These are phyloP conservation scores for Lycaena phlaeas DNA, from an alignment of 2,888 invertebrate species.

Conservation along the genomic window DNA sequence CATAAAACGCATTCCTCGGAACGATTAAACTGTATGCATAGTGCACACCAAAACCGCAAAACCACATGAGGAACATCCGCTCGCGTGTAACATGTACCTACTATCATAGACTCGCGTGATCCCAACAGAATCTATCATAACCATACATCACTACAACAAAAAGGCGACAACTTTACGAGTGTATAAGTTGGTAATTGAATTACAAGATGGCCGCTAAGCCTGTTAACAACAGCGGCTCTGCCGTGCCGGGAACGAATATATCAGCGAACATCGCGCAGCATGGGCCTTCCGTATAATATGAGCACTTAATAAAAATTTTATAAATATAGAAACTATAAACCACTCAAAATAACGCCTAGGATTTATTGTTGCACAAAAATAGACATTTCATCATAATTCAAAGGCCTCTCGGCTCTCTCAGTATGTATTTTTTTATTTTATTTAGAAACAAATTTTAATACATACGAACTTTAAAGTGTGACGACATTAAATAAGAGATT, in stretches of 20 bases:
- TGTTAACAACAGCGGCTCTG: constrained; percentile 18
- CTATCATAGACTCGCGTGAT: background rate
- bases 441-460: too few species aligned
- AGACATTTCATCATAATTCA: too few species aligned
- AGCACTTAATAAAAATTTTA: constrained; percentile 16
- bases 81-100: background rate
- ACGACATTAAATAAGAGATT: too few species aligned
- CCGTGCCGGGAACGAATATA: constrained; percentile 25
- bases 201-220: constrained; percentile 18
- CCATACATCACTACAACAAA: background rate
- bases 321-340: constrained; percentile 1
- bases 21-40: too few species aligned
- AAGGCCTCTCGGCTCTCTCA: too few species aligned
- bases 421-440: too few species aligned
- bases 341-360: constrained; percentile 2
- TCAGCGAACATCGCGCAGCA: constrained; percentile 20
- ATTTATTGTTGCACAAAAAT: background rate
- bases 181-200: constrained; percentile 22
- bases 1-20: too few species aligned
- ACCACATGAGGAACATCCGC: background rate
- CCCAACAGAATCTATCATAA: background rate
- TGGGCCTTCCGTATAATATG: constrained; percentile 16
- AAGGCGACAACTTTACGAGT: constrained; percentile 13
- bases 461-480: too few species aligned
- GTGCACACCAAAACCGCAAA: too few species aligned